These are phyloP conservation scores for Gymnodraco acuticeps DNA, from an alignment of 2,797 vertebrate genomes.

Conservation along the genomic window DNA sequence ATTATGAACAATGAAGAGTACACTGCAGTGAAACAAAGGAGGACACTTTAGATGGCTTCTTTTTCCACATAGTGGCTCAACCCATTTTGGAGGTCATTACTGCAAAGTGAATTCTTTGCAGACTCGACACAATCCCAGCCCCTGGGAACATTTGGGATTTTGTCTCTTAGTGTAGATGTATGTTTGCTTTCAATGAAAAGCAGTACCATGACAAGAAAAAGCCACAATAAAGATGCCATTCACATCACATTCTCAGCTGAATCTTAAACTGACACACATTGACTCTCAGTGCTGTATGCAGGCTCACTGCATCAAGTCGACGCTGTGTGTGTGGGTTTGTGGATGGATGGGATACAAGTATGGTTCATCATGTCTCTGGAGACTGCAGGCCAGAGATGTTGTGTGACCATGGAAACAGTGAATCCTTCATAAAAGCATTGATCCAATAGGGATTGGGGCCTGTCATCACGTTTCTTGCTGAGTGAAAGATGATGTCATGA, in stretches of 20 bases:
- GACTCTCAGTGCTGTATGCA: slow-evolving; percentile 27
- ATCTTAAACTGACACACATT: slow-evolving; percentile 21
- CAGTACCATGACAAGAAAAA: neutral
- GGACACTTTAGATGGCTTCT: neutral
- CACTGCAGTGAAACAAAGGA: neutral
- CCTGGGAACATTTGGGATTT: slow-evolving; percentile 39
- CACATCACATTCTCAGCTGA: slow-evolving; percentile 6
- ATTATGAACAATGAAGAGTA: neutral
- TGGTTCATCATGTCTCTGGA: slow-evolving; percentile 54
- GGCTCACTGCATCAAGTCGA: slow-evolving; percentile 13
- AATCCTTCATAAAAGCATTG: slow-evolving; percentile 71
- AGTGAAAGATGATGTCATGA: slow-evolving; percentile 79
- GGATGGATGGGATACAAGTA: slow-evolving; percentile 28
- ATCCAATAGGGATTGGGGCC: slow-evolving; percentile 64
- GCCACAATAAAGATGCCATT: slow-evolving; percentile 28
- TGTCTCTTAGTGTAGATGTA: slow-evolving; percentile 35
- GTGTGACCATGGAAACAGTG: slow-evolving; percentile 81
- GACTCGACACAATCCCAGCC: slow-evolving; percentile 44
- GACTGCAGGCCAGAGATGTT: slow-evolving; percentile 56
- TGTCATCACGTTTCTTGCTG: slow-evolving; percentile 64
- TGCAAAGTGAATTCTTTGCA: slow-evolving; percentile 37
- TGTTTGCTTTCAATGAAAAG: slow-evolving; percentile 40
- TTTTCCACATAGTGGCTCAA: slow-evolving; percentile 25
- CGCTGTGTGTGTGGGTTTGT: slow-evolving; percentile 51
- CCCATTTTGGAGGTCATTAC: slow-evolving; percentile 41